These are phyloP conservation scores for Caenorhabditis latens DNA, from an alignment of 1,140 invertebrate species.

Conservation along the genomic window DNA sequence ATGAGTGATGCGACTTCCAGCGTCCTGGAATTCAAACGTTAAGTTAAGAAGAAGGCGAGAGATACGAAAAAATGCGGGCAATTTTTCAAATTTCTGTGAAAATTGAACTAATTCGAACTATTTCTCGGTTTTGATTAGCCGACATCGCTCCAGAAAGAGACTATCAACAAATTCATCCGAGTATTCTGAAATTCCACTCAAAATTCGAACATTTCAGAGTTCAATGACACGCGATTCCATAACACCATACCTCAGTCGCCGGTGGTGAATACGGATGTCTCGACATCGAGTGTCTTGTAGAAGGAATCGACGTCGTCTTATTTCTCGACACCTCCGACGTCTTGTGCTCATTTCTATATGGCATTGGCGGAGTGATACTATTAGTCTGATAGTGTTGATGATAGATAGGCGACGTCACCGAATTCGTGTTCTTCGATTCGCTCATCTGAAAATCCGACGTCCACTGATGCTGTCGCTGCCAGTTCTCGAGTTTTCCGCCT, in stretches of 20 bases:
- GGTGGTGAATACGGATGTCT: constrained; percentile 10
- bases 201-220: no score
- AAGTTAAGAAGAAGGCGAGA: no score
- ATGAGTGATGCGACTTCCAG: neutral
- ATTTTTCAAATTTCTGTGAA: no score
- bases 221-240: no score
- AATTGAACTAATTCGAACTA: no score
- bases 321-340: neutral
- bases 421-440: neutral
- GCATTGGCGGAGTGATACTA: neutral
- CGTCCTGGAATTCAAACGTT: neutral
- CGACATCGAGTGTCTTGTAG: neutral
- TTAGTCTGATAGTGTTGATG: neutral
- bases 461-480: neutral
- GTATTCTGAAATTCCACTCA: no score
- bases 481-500: neutral
- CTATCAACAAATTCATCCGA: no score
- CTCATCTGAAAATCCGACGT: neutral
- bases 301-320: neutral
- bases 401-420: constrained; percentile 1
- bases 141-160: no score
- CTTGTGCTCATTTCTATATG: neutral
- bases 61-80: no score
- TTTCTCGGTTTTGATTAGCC: no score
- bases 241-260: constrained; percentile 5